These are phyloP conservation scores for Catamblyrhynchus diadema DNA, from an alignment of 2,797 vertebrate genomes.

Conservation along the genomic window DNA sequence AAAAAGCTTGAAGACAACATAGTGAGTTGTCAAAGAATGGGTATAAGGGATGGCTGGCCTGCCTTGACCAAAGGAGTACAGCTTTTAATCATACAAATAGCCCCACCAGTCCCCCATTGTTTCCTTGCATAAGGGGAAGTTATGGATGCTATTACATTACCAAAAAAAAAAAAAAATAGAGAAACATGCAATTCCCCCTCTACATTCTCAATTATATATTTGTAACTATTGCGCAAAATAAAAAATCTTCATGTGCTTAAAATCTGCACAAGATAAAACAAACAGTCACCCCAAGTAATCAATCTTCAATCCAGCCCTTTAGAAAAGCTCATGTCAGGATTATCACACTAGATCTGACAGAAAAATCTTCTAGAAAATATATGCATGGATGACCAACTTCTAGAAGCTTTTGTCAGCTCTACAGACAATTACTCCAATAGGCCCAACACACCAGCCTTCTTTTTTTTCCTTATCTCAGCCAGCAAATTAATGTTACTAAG, in stretches of 20 bases:
- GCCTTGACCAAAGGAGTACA: neutral
- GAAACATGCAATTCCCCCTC: neutral
- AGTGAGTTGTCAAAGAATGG: neutral
- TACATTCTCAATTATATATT: neutral
- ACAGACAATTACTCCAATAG: neutral
- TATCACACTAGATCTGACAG: neutral
- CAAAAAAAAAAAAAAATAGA: neutral
- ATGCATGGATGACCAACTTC: neutral
- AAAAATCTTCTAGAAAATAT: neutral
- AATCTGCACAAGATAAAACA: neutral
- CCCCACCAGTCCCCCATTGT: neutral
- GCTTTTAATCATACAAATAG: neutral
- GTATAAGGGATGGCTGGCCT: neutral
- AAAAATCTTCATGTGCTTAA: neutral
- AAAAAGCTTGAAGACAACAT: neutral
- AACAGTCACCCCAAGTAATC: neutral
- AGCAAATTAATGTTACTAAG: slow-evolving; percentile 9
- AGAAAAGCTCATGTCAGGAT: neutral
- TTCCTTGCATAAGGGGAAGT: neutral
- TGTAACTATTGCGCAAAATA: neutral
- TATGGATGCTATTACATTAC: neutral
- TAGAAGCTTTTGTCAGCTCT: neutral
- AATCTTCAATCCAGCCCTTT: neutral
- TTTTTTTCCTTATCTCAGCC: neutral
- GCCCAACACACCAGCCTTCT: neutral